Base-by-base conservation (phyloP, 2,797 vertebrate species). In the Crocidura indochinensis region DNA sequence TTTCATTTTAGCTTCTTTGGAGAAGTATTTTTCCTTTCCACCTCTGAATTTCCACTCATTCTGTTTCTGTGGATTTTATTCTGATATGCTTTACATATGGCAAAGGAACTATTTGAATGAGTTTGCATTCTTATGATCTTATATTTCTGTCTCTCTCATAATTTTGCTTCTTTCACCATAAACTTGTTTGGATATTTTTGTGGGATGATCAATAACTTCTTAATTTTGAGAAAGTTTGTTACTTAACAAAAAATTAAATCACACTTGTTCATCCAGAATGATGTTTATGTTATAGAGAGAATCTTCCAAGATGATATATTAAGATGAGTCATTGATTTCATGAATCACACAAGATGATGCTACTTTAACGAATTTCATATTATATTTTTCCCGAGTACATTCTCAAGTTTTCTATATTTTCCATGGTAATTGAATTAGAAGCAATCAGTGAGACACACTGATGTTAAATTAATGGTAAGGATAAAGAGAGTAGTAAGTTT, bases 41-140 rank as follows among this genome's bases (percentile, higher is more conserved):
- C 14, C 15, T 90, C 75, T 51, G 31, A 74, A 74, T 87, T 94
- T 88, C 38, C 38, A 72, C 44, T 75, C 76, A 71, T 49, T n/a
- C 27, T 24, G 8, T 76, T 69, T 62, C 24, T 19, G 20, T 56
- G 60, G 3, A 81, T 88, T 53, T 84, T 7, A 4, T 75, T 68
- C 69, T 47, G 38, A 46, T 79, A 46, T 90, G n/a, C 47, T 87
- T 89, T 22, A 27, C 62, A 27, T 67, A 67, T 51, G 49, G 81
- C n/a, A 85, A 60, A 67, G 53, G 19, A 20, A 8, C 62, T 44
- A 47, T 81, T 81, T 38, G 60, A 72, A 69, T 65, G 44, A 86
- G 24, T 87, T 92, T 56, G 69, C 26, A 65, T 53, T 60, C 56
- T 60, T 60, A 60, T 92, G 38, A 84, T 15, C 53, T 10, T 15